Conservation (phyloP, 2,888 invertebrate species). For the Loripinus fragilis region DNA sequence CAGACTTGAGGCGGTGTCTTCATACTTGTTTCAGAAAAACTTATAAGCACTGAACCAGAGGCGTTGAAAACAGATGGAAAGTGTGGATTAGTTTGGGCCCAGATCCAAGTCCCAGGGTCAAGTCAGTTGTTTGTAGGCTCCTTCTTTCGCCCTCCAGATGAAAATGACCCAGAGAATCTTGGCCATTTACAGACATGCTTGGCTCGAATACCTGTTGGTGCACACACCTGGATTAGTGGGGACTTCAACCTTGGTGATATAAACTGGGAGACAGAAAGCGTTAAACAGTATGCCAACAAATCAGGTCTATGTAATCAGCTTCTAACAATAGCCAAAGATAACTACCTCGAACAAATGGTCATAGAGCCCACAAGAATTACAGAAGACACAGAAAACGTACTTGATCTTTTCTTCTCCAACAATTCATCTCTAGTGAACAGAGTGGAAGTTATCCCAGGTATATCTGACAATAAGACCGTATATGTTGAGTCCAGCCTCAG, state of each 20-base stretch:
- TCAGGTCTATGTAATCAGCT: constrained; percentile 22
- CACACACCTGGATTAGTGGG: constrained; percentile 33
- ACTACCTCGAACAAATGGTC: constrained; percentile 31
- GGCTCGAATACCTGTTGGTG: constrained; percentile 30
- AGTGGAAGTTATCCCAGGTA: constrained; percentile 29
- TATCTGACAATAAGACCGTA: constrained; percentile 35
- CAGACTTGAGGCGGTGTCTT: constrained; percentile 17
- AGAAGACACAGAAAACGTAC: constrained; percentile 20
- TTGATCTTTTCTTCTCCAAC: constrained; percentile 37
- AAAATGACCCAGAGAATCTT: too few relatives aligned
- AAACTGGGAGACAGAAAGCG: constrained; percentile 32
- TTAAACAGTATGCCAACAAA: constrained; percentile 11
- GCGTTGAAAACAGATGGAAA: too few relatives aligned
- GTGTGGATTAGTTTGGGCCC: too few relatives aligned
- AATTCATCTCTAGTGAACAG: constrained; percentile 28
- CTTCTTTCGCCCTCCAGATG: constrained; percentile 23
- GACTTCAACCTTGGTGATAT: constrained; percentile 38
- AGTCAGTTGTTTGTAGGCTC: too few relatives aligned
- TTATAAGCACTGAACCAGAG: constrained; percentile 11
- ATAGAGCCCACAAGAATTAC: constrained; percentile 29
- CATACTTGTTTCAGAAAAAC: too few relatives aligned
- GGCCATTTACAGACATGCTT: too few relatives aligned
- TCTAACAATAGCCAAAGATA: constrained; percentile 23
- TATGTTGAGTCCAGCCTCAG: constrained; percentile 38
- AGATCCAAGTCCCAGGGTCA: too few relatives aligned